These are phyloP conservation scores for Cichladusa arquata DNA, from an alignment of 2,113 vertebrate genomes.

Conservation along the genomic window DNA sequence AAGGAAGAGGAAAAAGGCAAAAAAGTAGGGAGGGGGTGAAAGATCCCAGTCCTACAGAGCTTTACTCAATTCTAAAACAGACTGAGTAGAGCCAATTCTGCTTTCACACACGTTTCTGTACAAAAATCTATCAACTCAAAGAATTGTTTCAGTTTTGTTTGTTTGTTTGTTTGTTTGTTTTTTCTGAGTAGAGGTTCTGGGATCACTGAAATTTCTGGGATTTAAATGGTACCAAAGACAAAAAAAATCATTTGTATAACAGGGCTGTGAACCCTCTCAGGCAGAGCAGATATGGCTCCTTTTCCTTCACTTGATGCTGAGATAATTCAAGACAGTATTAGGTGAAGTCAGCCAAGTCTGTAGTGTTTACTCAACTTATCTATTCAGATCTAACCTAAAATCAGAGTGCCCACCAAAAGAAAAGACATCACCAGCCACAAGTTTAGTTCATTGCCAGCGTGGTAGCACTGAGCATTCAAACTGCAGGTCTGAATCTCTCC, in stretches of 20 bases:
- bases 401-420: not conserved
- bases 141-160: not conserved
- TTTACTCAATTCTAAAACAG: not conserved
- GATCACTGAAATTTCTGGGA: not conserved
- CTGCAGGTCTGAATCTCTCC: not conserved
- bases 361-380: not conserved
- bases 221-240: not conserved
- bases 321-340: not conserved
- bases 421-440: not conserved
- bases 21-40: rapidly evolving
- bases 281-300: not conserved
- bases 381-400: not conserved
- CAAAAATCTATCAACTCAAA: not conserved
- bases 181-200: not conserved
- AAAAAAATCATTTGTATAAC: not conserved
- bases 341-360: not conserved
- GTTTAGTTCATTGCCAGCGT: not conserved
- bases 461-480: not conserved
- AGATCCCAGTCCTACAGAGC: not conserved
- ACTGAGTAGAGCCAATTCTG: not conserved
- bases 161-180: not conserved
- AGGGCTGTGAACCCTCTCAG: not conserved
- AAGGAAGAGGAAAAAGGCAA: not conserved
- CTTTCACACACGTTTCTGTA: not conserved
- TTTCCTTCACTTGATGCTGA: not conserved